Base-by-base conservation (phyloP, 2,888 invertebrate species). In the Eupithecia tripunctaria region DNA sequence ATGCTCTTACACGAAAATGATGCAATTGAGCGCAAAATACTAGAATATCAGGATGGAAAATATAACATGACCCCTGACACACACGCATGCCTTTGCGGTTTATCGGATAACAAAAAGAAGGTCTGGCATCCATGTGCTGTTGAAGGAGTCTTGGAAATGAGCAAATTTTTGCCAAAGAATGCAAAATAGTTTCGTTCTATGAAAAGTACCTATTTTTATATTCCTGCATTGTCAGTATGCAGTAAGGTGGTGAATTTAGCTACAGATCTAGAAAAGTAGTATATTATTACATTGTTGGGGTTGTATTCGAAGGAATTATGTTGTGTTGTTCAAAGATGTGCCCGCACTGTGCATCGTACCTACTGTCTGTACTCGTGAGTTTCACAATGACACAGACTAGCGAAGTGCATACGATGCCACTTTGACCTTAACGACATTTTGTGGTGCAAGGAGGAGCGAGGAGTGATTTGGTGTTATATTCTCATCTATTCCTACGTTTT, bases 1-100 rank as follows among this genome's bases (percentile, higher is more conserved):
- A 75, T 92, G 67, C 78, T 94, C 29, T 86, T 90, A 79, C 82
- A 87, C 25, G 91, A 94, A 84, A 94, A 93, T 73, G 82, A 80
- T 8, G 74, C 84, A 64, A 85, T 94, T 56, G 75, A 84, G 41
- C 74, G 77, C 38, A 86, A 79, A 70, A 71, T 92, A 62, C 75
- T 88, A 78, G 82, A 85, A 41, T 82, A 77, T 25, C 80, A 82
- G 4, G 86, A 88, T 15, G 83, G 56, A 56, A 56, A 84, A 38
- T 27, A 60, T 60, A 80, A 83, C 59, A 77, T 86, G 25, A 76
- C 74, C 51, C 84, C 87, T 0, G 84, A 84, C 7, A 73, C 85
- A 15, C 73, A 83, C 69, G 78, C 81, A 77, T 93, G 92, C 76
- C 80, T 82, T 59, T 91, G 91, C 74, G 77, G 73, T 18, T 78